Percentiles rank a stretch among this genome's conserved stretches.
Conservation (phyloP, 2,888 invertebrate species). For the Pegoplata infirma region DNA sequence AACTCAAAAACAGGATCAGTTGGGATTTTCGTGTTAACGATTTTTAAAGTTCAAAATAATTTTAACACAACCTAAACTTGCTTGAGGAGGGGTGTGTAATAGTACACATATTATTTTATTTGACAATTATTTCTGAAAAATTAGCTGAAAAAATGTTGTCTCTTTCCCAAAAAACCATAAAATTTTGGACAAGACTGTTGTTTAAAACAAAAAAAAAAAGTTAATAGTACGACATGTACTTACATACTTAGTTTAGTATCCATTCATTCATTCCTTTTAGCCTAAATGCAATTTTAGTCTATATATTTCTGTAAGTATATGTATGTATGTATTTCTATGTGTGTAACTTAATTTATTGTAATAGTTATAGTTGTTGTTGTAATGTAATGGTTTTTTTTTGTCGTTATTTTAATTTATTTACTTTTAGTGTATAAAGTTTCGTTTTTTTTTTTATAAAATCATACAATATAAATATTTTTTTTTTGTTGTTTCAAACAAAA, state of each 20-base stretch:
- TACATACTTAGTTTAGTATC: background rate
- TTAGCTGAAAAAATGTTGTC: too few relatives aligned
- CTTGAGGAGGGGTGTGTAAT: too few relatives aligned
- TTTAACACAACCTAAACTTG: too few relatives aligned
- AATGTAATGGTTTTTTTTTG: slow-evolving; percentile 35
- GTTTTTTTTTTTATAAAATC: background rate
- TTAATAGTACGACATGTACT: background rate
- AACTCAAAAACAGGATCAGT: too few relatives aligned
- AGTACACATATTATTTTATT: too few relatives aligned
- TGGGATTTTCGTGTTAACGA: too few relatives aligned
- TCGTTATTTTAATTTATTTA: slow-evolving; percentile 54
- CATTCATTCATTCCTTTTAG: slow-evolving; percentile 54
- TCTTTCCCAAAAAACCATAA: too few relatives aligned
- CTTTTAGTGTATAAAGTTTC: slow-evolving; percentile 40
- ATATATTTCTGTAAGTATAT: slow-evolving; percentile 28
- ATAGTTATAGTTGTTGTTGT: slow-evolving; percentile 42
- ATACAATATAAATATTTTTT: background rate
- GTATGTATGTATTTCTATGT: slow-evolving; percentile 16
- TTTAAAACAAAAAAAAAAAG: too few relatives aligned
- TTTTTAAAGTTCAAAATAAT: too few relatives aligned
- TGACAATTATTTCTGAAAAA: too few relatives aligned
- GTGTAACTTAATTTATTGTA: slow-evolving; percentile 51
- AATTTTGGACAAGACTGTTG: slow-evolving; percentile 7
- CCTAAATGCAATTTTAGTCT: slow-evolving; percentile 41
- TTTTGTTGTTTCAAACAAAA: slow-evolving; percentile 14